These are phyloP conservation scores for Planiliza haematocheilus DNA, from an alignment of 2,113 vertebrate genomes.

Conservation along the genomic window DNA sequence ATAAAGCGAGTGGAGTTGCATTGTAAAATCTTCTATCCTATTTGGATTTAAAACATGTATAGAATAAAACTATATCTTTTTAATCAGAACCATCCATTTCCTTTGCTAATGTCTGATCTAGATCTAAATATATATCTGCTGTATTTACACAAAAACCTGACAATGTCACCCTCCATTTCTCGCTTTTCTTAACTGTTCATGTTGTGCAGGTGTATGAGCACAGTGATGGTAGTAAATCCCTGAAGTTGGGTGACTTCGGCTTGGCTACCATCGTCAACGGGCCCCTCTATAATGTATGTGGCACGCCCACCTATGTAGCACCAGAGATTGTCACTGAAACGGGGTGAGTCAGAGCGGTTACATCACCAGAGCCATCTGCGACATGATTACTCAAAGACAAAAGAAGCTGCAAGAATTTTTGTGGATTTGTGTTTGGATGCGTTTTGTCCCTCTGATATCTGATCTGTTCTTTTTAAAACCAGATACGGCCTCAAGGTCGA, in stretches of 20 bases:
- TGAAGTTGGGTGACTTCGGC: slow-evolving; percentile 97
- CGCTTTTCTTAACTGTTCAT: background rate
- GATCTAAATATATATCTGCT: too few species aligned
- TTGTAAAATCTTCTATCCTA: background rate
- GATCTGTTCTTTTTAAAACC: slow-evolving; percentile 43
- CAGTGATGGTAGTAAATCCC: slow-evolving; percentile 93
- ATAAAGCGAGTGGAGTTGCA: background rate
- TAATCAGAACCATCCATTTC: too few species aligned
- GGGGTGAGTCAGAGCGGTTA: slow-evolving; percentile 84
- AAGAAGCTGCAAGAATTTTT: background rate
- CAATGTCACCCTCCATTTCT: too few species aligned
- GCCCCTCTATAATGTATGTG: slow-evolving; percentile 94
- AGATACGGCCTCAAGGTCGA: slow-evolving; percentile 98
- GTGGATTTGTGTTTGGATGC: background rate
- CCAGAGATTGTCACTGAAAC: slow-evolving; percentile 97
- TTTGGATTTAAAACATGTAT: too few species aligned
- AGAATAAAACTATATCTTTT: too few species aligned
- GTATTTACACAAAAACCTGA: too few species aligned
- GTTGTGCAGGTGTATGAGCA: slow-evolving; percentile 94
- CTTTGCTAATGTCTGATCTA: too few species aligned
- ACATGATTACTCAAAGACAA: background rate
- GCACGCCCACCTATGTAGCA: slow-evolving; percentile 97
- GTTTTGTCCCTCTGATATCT: background rate
- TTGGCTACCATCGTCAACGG: slow-evolving; percentile 95
- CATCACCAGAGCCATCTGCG: background rate